Base-by-base conservation (phyloP, 2,113 vertebrate species). In the Vimba vimba region DNA sequence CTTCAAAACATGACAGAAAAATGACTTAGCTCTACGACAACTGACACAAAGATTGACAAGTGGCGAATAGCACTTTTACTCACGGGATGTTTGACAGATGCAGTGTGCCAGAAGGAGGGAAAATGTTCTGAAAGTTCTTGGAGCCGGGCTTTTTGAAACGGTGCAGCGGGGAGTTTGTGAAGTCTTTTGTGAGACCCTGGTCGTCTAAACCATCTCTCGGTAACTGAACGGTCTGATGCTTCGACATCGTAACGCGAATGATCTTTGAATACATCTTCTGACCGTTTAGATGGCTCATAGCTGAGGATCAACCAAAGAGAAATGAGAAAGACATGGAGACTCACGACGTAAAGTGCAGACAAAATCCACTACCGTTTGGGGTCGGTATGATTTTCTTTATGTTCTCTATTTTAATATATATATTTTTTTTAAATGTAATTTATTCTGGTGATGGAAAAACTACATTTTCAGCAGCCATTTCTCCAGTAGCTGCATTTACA, bases 251-350 rank as follows among this genome's bases (percentile, higher is more conserved):
- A 90, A 99, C 97, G 2, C 98, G 96, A 92, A 99, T 98, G 91
- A 99, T 97, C 94, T 99, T 99, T 55, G 97, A 97, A 55, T 97
- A 97, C 97, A 99, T 98, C 94, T 99, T 99, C 90, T 99, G 98
- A 82, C 97, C 97, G 78, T 99, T 99, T 90, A 99, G 93, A 93
- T 99, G 98, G 89, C 97, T 99, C 97, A 99, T 99, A 30, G 97
- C 98, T 99, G 82, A 27, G 81, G 2, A 13, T 1, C 2, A 21
- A 78, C 19, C 6, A 69, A 33, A 12, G 30, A 17, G 59, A 45
- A 59, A 64, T 2, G 4, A 85, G 27, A 57, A 39, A 25, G 6
- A 21, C 4, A 21, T 39, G 8, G 25, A 33, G 30, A 71, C 39
- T 57, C 7, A 1, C 23, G 19, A 39, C 2, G 6, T 13, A 69